Percentiles rank a stretch among this genome's conserved stretches.
phyloP scores from a whole-genome alignment of 53 echinoderm and acorn worm species.

The Patiria pectinifera region DNA sequence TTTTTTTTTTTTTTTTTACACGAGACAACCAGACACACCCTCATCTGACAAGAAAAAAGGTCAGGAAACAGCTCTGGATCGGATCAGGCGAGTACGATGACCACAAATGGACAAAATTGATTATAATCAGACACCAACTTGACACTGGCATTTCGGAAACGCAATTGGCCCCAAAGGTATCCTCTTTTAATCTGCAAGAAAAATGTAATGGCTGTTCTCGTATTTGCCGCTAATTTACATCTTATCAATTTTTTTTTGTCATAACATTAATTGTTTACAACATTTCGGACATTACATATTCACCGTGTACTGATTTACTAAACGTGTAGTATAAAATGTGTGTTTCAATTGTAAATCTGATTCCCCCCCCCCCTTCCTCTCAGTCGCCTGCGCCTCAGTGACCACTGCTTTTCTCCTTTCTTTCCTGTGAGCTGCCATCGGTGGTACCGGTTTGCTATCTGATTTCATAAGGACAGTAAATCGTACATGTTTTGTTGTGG shows the following conservation, averaged over 20 bases:
- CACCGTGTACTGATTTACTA: too few species aligned
- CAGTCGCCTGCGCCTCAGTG: too few species aligned
- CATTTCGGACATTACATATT: too few species aligned
- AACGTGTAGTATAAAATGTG: too few species aligned
- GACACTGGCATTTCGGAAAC: constrained; percentile 22
- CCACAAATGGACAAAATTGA: constrained; percentile 23
- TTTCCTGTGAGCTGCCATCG: not conserved
- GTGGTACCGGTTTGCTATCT: not conserved
- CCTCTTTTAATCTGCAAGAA: too few species aligned
- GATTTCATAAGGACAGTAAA: too few species aligned
- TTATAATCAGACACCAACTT: constrained; percentile 35
- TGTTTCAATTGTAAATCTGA: too few species aligned
- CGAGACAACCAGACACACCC: constrained; percentile 22
- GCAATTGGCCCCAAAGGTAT: not conserved
- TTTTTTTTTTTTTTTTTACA: not conserved
- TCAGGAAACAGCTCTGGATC: constrained; percentile 35
- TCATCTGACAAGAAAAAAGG: not conserved
- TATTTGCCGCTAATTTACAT: not conserved
- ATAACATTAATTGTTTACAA: not conserved
- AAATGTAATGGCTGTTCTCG: constrained; percentile 25
- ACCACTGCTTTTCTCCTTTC: not conserved
- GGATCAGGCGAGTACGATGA: not conserved
- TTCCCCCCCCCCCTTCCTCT: too few species aligned
- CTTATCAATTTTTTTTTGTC: not conserved
- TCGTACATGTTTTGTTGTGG: too few species aligned